Conservation (phyloP, 2,888 invertebrate species). For the Tachystola acroxantha region DNA sequence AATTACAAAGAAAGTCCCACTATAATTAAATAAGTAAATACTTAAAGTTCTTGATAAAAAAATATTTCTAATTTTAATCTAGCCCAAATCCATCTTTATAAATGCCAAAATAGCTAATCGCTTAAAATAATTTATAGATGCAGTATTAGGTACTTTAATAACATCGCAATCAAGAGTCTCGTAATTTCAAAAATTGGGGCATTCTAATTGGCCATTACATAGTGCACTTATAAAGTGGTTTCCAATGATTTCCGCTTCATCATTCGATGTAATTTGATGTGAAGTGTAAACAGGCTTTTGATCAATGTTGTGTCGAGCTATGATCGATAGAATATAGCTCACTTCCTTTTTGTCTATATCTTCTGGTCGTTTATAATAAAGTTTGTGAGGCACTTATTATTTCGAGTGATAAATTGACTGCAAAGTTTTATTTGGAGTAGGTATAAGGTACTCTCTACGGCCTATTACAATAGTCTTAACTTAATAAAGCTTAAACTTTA, state of each 20-base stretch:
- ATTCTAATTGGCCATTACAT: constrained; percentile 23
- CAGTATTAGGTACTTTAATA: constrained; percentile 24
- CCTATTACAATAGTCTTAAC: too few relatives aligned
- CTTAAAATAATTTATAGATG: constrained; percentile 26
- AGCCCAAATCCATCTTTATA: not conserved
- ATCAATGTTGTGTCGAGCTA: not conserved
- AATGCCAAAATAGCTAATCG: not conserved
- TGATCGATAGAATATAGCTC: not conserved
- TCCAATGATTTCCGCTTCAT: constrained; percentile 34
- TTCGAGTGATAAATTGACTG: too few relatives aligned
- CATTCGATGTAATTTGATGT: constrained; percentile 35
- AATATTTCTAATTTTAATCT: not conserved
- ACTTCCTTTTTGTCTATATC: constrained; percentile 1
- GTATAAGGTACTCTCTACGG: too few relatives aligned
- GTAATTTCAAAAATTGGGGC: constrained; percentile 25
- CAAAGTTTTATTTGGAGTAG: too few relatives aligned
- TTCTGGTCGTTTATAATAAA: not conserved
- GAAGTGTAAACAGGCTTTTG: not conserved
- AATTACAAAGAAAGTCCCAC: too few relatives aligned
- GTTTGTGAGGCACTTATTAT: not conserved
- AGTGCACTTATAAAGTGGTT: constrained; percentile 20
- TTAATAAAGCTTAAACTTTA: too few relatives aligned
- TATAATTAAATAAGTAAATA: too few relatives aligned
- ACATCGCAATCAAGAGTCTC: constrained; percentile 24
- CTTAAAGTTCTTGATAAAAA: not conserved